These are phyloP conservation scores for Planococcus citri DNA, from an alignment of 1,140 invertebrate species.

Conservation along the genomic window DNA sequence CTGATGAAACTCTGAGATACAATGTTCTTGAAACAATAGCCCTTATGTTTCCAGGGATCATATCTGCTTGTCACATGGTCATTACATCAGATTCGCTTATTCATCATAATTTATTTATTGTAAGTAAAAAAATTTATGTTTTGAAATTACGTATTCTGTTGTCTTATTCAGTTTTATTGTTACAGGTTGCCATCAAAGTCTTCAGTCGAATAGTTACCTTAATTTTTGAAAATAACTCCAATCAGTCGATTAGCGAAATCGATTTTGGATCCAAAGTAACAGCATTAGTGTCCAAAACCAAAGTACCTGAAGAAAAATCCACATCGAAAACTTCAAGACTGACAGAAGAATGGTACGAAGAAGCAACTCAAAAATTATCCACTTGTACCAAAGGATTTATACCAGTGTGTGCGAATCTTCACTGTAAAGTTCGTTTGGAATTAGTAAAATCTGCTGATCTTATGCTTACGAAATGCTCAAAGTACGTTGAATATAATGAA, in stretches of 20 bases:
- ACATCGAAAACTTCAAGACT: neutral
- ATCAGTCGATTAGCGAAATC: neutral
- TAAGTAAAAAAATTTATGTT: neutral
- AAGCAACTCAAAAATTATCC: neutral
- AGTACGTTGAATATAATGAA: neutral
- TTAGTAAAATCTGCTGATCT: neutral
- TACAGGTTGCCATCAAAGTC: neutral
- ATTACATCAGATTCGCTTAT: neutral
- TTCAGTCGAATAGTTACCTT: neutral
- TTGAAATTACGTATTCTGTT: neutral
- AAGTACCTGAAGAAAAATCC: neutral
- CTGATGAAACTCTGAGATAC: neutral
- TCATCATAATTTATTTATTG: neutral
- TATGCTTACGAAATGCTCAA: neutral
- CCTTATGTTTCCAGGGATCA: neutral
- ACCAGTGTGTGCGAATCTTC: neutral
- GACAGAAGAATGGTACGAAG: neutral
- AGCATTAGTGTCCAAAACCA: neutral
- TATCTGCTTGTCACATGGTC: neutral
- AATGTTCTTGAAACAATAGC: neutral
- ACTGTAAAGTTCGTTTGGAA: conserved; percentile 1
- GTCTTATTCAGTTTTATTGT: neutral
- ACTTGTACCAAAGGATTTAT: neutral
- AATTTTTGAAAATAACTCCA: neutral
- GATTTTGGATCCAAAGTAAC: neutral